Conservation (phyloP, 2,797 vertebrate genomes). For the Anguilla pacifica region DNA sequence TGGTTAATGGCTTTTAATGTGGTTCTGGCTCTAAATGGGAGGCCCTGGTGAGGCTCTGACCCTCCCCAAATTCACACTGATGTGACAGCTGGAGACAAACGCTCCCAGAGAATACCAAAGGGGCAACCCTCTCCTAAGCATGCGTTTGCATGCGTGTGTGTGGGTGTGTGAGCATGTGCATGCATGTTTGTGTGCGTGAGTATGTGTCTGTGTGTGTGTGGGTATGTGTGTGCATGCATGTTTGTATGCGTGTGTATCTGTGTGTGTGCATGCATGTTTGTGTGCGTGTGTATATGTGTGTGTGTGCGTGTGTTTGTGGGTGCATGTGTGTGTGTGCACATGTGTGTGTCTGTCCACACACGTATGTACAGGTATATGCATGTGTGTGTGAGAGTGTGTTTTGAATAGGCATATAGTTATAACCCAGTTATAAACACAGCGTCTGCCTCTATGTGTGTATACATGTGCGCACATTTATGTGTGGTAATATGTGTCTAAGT, state of each 20-base stretch:
- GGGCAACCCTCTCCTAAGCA: not conserved
- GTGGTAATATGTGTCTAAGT: not conserved
- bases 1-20: conserved; percentile 58
- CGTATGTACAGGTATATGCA: not conserved
- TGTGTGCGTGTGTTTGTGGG: not conserved
- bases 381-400: not conserved
- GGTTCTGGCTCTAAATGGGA: conserved; percentile 45
- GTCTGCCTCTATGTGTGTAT: not conserved
- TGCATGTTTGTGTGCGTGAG: not conserved
- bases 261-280: not conserved
- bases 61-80: conserved; percentile 28
- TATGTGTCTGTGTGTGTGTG: not conserved
- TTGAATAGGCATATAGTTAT: not conserved
- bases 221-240: not conserved
- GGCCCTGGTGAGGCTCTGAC: conserved; percentile 38
- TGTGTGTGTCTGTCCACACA: not conserved
- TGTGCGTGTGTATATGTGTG: not conserved
- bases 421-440: not conserved
- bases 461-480: not conserved
- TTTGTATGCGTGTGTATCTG: not conserved
- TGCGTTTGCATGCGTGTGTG: not conserved
- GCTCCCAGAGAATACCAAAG: conserved; percentile 36
- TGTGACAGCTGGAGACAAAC: conserved; percentile 36
- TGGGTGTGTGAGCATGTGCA: too few relatives aligned
- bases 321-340: not conserved